phyloP scores from a whole-genome alignment of 2,888 invertebrate species.

The Pardosa pseudoannulata region DNA sequence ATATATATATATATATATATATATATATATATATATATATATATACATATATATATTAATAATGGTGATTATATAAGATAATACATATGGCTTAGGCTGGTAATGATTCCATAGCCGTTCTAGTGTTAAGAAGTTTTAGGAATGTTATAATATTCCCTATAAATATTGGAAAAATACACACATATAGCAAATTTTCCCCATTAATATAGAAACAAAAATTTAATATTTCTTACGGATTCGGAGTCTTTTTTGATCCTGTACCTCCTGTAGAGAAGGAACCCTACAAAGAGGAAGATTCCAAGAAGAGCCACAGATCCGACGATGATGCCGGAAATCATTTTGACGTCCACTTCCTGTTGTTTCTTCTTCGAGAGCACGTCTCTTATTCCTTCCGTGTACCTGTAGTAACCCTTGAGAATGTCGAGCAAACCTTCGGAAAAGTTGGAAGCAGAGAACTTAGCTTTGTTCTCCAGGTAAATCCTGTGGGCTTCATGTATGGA shows the following conservation, averaged over 20 bases:
- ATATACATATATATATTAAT: no score
- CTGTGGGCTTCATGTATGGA: conserved; percentile 48
- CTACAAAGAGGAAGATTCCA: conserved; percentile 39
- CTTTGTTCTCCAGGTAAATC: conserved; percentile 53
- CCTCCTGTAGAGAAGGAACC: conserved; percentile 32
- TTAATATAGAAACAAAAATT: no score
- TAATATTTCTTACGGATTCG: no score
- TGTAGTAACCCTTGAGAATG: conserved; percentile 40
- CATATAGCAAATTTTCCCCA: no score
- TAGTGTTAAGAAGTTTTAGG: no score
- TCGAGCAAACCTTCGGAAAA: conserved; percentile 54
- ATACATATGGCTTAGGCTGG: no score
- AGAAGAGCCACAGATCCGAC: conserved; percentile 43
- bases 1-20: no score
- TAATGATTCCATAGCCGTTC: no score
- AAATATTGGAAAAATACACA: no score
- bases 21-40: no score
- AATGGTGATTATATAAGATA: no score
- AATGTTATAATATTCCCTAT: no score
- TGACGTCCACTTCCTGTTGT: not conserved
- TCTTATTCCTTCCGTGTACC: conserved; percentile 14
- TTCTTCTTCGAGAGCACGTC: not conserved
- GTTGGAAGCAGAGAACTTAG: conserved; percentile 28
- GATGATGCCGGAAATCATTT: conserved; percentile 46
- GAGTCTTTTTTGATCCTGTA: conserved; percentile 1